phyloP scores from a whole-genome alignment of 2,888 invertebrate genomes.

The Shargacucullia verbasci region DNA sequence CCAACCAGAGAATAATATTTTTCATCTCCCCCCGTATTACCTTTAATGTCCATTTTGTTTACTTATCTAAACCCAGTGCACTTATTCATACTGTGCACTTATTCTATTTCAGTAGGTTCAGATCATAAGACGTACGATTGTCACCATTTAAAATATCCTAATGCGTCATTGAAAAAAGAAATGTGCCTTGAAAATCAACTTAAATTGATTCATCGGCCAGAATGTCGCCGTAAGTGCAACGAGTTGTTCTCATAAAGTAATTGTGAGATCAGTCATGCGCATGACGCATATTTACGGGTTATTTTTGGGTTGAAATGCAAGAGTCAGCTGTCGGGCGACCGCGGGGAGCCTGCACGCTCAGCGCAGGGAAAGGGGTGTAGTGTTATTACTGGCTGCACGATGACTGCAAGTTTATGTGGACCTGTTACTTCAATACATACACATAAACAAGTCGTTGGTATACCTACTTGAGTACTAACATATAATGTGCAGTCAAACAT shows the following conservation, averaged over 20 bases:
- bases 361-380: slow-evolving; percentile 40
- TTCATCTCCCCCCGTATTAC: too few relatives aligned
- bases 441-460: slow-evolving; percentile 29
- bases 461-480: slow-evolving; percentile 9
- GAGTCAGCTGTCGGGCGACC: slow-evolving; percentile 58
- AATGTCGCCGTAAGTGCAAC: slow-evolving; percentile 56
- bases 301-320: slow-evolving; percentile 71
- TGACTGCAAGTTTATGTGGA: slow-evolving; percentile 48
- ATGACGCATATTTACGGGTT: slow-evolving; percentile 71
- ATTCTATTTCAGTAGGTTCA: slow-evolving; percentile 20
- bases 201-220: slow-evolving; percentile 64
- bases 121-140: slow-evolving; percentile 24
- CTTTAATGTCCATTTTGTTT: too few relatives aligned
- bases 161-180: slow-evolving; percentile 55
- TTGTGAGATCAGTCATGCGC: slow-evolving; percentile 65
- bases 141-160: slow-evolving; percentile 34
- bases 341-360: slow-evolving; percentile 31
- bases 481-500: slow-evolving; percentile 2
- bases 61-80: background rate
- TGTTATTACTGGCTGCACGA: slow-evolving; percentile 55
- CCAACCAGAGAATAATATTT: too few relatives aligned
- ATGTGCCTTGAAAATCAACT: slow-evolving; percentile 34
- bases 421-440: slow-evolving; percentile 38
- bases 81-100: background rate
- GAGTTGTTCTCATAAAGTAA: slow-evolving; percentile 65